Percentiles rank a stretch among this genome's conserved stretches.
phyloP scores from a whole-genome alignment of 2,888 invertebrate species.

The Macrosiphum euphorbiae region DNA sequence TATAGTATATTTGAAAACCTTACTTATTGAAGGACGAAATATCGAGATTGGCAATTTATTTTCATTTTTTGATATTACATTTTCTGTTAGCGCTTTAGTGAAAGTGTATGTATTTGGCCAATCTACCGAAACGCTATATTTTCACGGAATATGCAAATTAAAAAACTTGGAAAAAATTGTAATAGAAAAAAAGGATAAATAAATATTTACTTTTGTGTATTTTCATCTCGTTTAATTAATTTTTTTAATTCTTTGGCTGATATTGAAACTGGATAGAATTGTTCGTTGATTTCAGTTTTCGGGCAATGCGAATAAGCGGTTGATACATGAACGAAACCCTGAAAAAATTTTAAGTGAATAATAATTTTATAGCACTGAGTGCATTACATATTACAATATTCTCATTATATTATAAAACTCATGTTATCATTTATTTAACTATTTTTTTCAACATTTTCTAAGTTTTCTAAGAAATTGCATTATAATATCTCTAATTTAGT shows the following conservation, averaged over 20 bases:
- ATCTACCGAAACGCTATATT: not conserved
- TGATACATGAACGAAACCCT: conserved; percentile 90
- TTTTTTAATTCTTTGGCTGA: conserved; percentile 81
- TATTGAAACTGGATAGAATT: conserved; percentile 83
- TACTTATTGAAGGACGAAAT: conserved; percentile 33
- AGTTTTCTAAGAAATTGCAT: not conserved
- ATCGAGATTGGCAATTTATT: not conserved
- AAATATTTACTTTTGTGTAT: not conserved
- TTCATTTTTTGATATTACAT: not conserved
- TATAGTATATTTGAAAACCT: not conserved
- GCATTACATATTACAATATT: not conserved
- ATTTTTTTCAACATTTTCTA: not conserved
- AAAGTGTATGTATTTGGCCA: conserved; percentile 51
- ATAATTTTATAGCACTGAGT: too few species aligned
- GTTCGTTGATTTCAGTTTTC: conserved; percentile 80
- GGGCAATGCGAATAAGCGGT: conserved; percentile 95
- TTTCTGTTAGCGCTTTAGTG: conserved; percentile 35
- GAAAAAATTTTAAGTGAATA: conserved; percentile 38
- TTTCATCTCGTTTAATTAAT: not conserved
- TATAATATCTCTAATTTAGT: not conserved
- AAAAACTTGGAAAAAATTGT: too few species aligned
- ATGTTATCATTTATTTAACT: not conserved
- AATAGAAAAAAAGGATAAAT: not conserved
- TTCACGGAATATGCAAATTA: not conserved
- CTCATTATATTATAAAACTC: not conserved